Evolutionary conservation across 2,797 vertebrate species (phyloP).

Genomic region (Thunnus albacares): DNA sequence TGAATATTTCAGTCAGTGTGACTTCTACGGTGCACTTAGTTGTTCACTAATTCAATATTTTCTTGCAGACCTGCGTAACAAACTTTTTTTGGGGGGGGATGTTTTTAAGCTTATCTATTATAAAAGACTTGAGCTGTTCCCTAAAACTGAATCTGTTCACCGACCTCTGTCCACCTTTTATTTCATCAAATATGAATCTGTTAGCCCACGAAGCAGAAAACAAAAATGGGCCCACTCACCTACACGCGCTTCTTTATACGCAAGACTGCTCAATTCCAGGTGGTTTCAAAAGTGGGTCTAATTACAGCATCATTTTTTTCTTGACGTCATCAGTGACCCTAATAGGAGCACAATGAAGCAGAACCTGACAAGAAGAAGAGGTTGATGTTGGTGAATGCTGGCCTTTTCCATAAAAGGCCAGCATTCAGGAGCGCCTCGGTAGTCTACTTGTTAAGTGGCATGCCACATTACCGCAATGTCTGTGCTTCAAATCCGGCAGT

Average conservation of each 20-base stretch:
- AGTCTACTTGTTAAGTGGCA: no score
- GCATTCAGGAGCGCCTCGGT: no score
- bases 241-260: slow-evolving; percentile 13
- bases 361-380: slow-evolving; percentile 11
- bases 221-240: slow-evolving; percentile 64
- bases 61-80: slow-evolving; percentile 24
- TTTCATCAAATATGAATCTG: slow-evolving; percentile 76
- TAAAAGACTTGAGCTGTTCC: slow-evolving; percentile 57
- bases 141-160: slow-evolving; percentile 41
- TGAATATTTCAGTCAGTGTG: slow-evolving; percentile 56
- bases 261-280: slow-evolving; percentile 23
- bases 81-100: slow-evolving; percentile 37
- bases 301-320: slow-evolving; percentile 33
- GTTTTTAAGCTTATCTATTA: slow-evolving; percentile 64
- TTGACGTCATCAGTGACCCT: slow-evolving; percentile 13
- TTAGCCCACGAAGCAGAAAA: slow-evolving; percentile 16
- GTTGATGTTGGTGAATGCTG: background rate
- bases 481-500: no score
- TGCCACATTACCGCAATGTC: no score
- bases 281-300: slow-evolving; percentile 39
- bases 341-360: slow-evolving; percentile 27
- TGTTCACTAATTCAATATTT: slow-evolving; percentile 54
- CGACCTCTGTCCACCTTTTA: slow-evolving; percentile 61
- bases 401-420: background rate
- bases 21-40: slow-evolving; percentile 50